Base-by-base conservation (phyloP, 2,888 invertebrate species). In the Charanyca ferruginea region DNA sequence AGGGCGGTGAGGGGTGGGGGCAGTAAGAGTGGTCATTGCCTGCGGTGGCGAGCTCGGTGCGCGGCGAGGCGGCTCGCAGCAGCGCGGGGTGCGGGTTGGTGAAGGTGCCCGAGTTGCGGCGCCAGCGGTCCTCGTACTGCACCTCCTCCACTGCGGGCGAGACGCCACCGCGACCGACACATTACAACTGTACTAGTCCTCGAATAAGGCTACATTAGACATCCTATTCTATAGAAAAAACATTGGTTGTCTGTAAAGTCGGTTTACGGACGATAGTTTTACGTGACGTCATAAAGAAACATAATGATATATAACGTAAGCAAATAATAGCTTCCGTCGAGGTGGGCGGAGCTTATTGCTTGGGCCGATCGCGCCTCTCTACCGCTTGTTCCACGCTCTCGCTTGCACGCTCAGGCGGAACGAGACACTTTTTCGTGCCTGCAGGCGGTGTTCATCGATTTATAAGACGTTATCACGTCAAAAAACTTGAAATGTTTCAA, bases 1-100 rank as follows among this genome's bases (percentile, higher is more conserved):
- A 42, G 23, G 20, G n/a, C n/a, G n/a, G 32, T 41, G 51, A 32
- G 32, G 38, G 44, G 55, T 13, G n/a, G 22, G 54, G 54, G n/a
- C 18, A 69, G 58, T 68, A 76, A 22, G 42, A 18, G 35, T 13
- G 35, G 49, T 28, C 45, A 70, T 59, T 93, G 94, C 95, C 94
- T 94, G 95, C 94, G 69, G 95, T 94, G 83, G 92, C 95, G 87
- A 95, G 94, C 87, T 95, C 95, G 79, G 91, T 83, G 86, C 87
- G 93, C 83, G 95, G 95, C 84, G 93, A 89, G 54, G 93, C 85
- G 74, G 93, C 87, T 51, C 85, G 88, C 83, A 93, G 89, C 75
- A 95, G 90, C 83, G 93, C 93, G 68, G 95, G 94, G 83, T 92
- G 93, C 83, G 89, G 83, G 89, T 95, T 95, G 66, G 91, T 95